phyloP scores from a whole-genome alignment of 1,140 invertebrate species.

The Matsumurasca onukii region DNA sequence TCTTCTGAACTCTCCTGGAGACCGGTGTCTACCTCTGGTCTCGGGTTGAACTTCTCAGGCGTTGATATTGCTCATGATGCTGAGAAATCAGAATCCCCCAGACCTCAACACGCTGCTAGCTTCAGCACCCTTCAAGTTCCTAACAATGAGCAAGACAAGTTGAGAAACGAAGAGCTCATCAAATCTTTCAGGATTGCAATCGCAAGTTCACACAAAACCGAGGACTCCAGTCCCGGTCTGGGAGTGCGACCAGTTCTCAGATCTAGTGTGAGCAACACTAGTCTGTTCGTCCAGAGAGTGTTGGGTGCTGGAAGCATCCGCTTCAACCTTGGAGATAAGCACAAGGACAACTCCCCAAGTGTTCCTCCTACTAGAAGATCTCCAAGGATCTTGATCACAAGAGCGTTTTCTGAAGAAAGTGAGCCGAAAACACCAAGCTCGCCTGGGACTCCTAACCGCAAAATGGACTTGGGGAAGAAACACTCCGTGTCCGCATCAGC shows the following conservation, averaged over 20 bases:
- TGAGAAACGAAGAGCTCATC: constrained; percentile 32
- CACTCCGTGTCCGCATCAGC: constrained; percentile 57
- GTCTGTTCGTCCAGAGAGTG: constrained; percentile 55
- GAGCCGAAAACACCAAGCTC: constrained; percentile 51
- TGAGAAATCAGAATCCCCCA: background rate
- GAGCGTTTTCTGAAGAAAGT: constrained; percentile 69
- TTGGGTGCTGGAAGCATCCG: constrained; percentile 49
- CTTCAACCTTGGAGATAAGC: constrained; percentile 44
- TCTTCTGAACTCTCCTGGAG: constrained; percentile 50
- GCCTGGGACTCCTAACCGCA: constrained; percentile 44
- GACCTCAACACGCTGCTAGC: constrained; percentile 41
- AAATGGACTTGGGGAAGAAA: constrained; percentile 49
- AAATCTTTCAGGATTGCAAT: constrained; percentile 39
- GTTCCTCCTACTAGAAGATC: constrained; percentile 49
- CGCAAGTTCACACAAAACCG: constrained; percentile 31
- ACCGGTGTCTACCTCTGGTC: constrained; percentile 43
- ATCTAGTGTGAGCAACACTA: constrained; percentile 49
- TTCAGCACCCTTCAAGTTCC: constrained; percentile 56
- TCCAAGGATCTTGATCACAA: constrained; percentile 66
- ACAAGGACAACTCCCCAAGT: constrained; percentile 44
- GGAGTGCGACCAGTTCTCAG: constrained; percentile 47
- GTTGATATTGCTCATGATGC: background rate
- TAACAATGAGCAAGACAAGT: constrained; percentile 41
- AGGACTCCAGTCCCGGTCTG: constrained; percentile 7
- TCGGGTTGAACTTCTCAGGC: constrained; percentile 34